Evolutionary conservation across 2,888 invertebrate species (phyloP).

Genomic region (Drosophila anomalata): DNA sequence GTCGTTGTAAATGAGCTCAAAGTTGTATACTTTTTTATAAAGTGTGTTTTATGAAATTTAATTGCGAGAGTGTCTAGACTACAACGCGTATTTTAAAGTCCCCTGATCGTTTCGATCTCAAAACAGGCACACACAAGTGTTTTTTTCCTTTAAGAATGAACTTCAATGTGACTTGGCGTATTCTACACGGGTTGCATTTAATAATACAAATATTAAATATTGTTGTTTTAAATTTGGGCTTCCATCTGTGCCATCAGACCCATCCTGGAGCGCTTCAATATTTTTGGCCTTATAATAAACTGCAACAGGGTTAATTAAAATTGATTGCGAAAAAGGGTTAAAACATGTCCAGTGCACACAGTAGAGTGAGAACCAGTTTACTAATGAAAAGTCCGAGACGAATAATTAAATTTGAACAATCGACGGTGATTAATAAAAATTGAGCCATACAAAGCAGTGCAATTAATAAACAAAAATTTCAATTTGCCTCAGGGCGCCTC

Average conservation of each 20-base stretch:
- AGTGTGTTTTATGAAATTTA: neutral
- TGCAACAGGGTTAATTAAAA: slow-evolving; percentile 34
- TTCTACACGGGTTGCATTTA: slow-evolving; percentile 29
- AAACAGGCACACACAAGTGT: slow-evolving; percentile 37
- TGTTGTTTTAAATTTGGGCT: slow-evolving; percentile 21
- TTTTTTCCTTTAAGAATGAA: slow-evolving; percentile 11
- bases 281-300: slow-evolving; percentile 16
- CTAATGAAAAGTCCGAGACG: slow-evolving; percentile 34
- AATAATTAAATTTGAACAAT: slow-evolving; percentile 48
- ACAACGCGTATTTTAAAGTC: neutral
- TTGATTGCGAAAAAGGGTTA: slow-evolving; percentile 26
- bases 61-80: neutral
- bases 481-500: slow-evolving; percentile 26
- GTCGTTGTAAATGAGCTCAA: neutral
- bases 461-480: slow-evolving; percentile 39
- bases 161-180: slow-evolving; percentile 19
- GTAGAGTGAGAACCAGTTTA: slow-evolving; percentile 24
- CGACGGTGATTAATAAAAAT: slow-evolving; percentile 42
- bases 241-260: slow-evolving; percentile 26
- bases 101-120: neutral
- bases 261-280: slow-evolving; percentile 29
- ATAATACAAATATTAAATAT: slow-evolving; percentile 35
- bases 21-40: neutral
- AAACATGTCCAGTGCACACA: slow-evolving; percentile 20
- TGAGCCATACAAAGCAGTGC: slow-evolving; percentile 41